Evolutionary conservation across 2,888 invertebrate species (phyloP).

Genomic region (Drosophila setosimentum): DNA sequence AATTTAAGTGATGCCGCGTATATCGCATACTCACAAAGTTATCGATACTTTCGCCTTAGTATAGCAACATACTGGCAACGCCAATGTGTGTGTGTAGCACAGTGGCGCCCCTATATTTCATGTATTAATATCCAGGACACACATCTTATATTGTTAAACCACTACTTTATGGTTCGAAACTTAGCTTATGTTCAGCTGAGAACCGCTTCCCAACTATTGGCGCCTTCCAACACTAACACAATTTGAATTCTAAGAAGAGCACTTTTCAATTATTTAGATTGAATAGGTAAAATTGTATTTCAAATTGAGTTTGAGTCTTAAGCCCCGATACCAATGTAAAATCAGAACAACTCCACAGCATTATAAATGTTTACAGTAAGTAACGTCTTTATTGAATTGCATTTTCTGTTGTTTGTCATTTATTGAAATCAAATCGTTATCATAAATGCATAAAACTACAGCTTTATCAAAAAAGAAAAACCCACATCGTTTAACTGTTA

Average conservation of each 20-base stretch:
- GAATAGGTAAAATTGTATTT: too few species aligned
- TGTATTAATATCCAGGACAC: background rate
- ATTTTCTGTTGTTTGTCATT: conserved; percentile 44
- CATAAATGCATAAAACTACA: conserved; percentile 58
- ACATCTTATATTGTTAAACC: background rate
- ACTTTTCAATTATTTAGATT: background rate
- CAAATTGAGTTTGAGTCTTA: too few species aligned
- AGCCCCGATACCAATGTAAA: background rate
- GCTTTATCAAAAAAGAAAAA: conserved; percentile 30
- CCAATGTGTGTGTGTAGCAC: background rate
- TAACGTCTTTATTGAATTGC: conserved; percentile 65
- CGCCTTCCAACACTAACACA: background rate
- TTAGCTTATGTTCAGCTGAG: background rate
- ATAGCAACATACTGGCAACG: conserved; percentile 19
- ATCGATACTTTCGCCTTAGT: conserved; percentile 4
- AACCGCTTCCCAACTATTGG: background rate
- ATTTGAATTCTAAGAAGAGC: background rate
- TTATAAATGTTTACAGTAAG: conserved; percentile 54
- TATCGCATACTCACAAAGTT: background rate
- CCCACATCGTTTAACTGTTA: conserved; percentile 11
- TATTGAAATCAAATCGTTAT: conserved; percentile 47
- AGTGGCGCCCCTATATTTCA: conserved; percentile 26
- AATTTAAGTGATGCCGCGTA: conserved; percentile 7
- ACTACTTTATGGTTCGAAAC: background rate
- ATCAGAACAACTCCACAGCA: background rate